Evolutionary conservation across 2,888 invertebrate species (phyloP).

Genomic region (Sphaeridia pumilis): DNA sequence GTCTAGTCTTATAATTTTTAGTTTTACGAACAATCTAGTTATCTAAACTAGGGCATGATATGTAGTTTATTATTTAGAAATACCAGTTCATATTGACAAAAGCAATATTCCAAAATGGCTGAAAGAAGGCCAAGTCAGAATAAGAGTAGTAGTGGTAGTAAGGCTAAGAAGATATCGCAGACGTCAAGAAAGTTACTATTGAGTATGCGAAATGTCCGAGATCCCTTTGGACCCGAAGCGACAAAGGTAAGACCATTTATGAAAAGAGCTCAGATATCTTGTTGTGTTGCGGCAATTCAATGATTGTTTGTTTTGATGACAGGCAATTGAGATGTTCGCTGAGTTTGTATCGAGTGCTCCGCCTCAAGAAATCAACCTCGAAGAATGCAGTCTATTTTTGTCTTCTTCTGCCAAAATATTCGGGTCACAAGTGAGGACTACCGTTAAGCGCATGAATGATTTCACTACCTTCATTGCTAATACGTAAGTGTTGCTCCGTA

Average conservation of each 20-base stretch:
- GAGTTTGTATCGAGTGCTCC: slow-evolving; percentile 2
- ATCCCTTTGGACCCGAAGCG: slow-evolving; percentile 10
- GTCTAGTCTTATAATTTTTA: too few relatives aligned
- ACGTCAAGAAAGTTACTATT: slow-evolving; percentile 1
- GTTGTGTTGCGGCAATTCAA: too few relatives aligned
- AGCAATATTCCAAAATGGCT: too few relatives aligned
- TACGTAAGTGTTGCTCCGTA: too few relatives aligned
- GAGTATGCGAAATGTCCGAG: not conserved
- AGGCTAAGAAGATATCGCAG: too few relatives aligned
- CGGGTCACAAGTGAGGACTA: slow-evolving; percentile 4
- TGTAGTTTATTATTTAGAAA: too few relatives aligned
- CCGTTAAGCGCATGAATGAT: slow-evolving; percentile 2
- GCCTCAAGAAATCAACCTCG: slow-evolving; percentile 9
- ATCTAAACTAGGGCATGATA: too few relatives aligned
- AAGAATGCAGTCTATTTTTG: slow-evolving; percentile 10
- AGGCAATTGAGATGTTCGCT: slow-evolving; percentile 8
- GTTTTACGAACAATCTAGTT: too few relatives aligned
- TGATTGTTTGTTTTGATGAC: too few relatives aligned
- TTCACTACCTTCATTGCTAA: slow-evolving; percentile 11
- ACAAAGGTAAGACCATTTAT: not conserved
- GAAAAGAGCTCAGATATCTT: not conserved
- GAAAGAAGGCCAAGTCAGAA: too few relatives aligned
- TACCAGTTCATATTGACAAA: too few relatives aligned
- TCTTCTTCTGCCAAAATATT: slow-evolving; percentile 6
- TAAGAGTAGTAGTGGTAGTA: too few relatives aligned